phyloP scores from a whole-genome alignment of 2,113 vertebrate genomes.

The Serinus canaria region DNA sequence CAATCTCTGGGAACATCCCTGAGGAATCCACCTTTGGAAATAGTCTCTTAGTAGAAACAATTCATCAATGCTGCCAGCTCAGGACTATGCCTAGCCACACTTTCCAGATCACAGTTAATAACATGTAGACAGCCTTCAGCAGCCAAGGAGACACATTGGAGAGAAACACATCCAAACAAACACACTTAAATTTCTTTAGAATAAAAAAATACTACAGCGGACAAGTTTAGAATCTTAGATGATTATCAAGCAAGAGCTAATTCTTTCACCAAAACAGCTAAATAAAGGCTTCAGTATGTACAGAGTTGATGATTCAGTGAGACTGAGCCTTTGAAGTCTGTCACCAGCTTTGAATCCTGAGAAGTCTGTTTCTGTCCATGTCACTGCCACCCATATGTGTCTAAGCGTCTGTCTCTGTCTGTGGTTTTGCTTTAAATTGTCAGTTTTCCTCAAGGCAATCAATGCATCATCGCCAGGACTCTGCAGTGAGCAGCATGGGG shows the following conservation, averaged over 20 bases:
- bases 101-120: neutral
- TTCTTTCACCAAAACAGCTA: constrained; percentile 36
- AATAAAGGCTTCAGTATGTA: neutral
- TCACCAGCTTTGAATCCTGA: constrained; percentile 19
- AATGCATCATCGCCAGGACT: neutral
- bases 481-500: neutral
- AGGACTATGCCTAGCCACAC: neutral
- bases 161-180: neutral
- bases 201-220: neutral
- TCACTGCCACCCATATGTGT: constrained; percentile 30
- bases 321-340: constrained; percentile 42
- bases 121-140: neutral
- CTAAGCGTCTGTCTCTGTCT: constrained; percentile 9
- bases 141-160: neutral
- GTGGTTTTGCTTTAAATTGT: constrained; percentile 59
- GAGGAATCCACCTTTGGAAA: neutral
- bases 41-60: neutral
- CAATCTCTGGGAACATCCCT: neutral
- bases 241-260: constrained; percentile 1
- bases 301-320: neutral
- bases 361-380: constrained; percentile 46
- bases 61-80: neutral
- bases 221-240: neutral
- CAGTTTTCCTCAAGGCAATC: constrained; percentile 30
- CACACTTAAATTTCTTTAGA: neutral